Percentiles rank a stretch among this genome's conserved stretches.
These are phyloP conservation scores for Portevinia maculata DNA, from an alignment of 2,888 invertebrate species.

Conservation along the genomic window DNA sequence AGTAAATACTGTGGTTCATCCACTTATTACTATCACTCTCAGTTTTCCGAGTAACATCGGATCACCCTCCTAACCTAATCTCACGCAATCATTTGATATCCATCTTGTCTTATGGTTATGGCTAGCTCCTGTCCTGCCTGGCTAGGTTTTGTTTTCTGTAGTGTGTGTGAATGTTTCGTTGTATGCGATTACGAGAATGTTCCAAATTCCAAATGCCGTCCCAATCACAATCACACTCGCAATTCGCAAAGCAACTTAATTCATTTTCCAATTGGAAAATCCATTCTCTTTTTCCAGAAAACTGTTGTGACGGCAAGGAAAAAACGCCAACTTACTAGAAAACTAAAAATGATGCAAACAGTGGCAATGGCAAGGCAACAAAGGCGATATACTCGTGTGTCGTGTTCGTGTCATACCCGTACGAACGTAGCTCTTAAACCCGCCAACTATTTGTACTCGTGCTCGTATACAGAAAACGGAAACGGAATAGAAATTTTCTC, in stretches of 20 bases:
- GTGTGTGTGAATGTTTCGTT: not conserved
- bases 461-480: not conserved
- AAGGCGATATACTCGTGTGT: not conserved
- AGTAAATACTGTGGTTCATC: not conserved
- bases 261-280: conserved; percentile 28
- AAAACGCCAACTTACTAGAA: too few species aligned
- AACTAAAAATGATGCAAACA: conserved; percentile 29
- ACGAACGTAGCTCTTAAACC: too few species aligned
- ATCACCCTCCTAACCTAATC: conserved; percentile 57
- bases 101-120: conserved; percentile 16
- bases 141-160: not conserved
- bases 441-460: too few species aligned
- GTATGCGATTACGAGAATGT: conserved; percentile 1
- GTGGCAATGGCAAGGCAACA: conserved; percentile 36
- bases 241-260: not conserved
- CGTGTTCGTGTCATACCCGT: too few species aligned
- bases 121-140: too few species aligned
- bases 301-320: conserved; percentile 17
- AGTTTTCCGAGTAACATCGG: conserved; percentile 5
- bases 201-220: not conserved
- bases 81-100: conserved; percentile 52
- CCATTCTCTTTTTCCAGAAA: conserved; percentile 15
- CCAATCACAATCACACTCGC: not conserved
- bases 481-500: conserved; percentile 10
- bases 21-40: conserved; percentile 8